Conservation (phyloP, 2,888 invertebrate species). For the Drosophila sordidula region DNA sequence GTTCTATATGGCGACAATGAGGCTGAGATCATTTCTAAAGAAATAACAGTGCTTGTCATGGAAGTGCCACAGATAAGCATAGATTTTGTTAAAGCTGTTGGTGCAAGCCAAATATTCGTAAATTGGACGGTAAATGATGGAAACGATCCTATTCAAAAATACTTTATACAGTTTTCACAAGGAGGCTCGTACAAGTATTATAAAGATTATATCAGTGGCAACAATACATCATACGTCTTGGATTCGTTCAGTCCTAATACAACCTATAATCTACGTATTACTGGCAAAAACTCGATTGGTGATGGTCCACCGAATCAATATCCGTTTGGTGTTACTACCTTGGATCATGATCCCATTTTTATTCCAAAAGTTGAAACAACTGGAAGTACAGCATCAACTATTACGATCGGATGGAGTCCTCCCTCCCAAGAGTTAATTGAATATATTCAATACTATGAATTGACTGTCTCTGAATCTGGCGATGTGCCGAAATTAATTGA, state of each 20-base stretch:
- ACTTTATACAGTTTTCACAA: constrained; percentile 87
- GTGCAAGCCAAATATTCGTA: constrained; percentile 90
- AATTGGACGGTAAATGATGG: constrained; percentile 93
- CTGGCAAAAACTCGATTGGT: constrained; percentile 89
- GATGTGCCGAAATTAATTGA: constrained; percentile 86
- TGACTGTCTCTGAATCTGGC: constrained; percentile 88
- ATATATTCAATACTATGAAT: constrained; percentile 91
- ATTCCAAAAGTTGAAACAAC: constrained; percentile 92
- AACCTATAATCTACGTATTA: constrained; percentile 89
- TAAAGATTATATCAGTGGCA: constrained; percentile 87
- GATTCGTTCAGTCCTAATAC: constrained; percentile 88
- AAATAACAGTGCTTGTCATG: constrained; percentile 87
- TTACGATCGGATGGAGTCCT: constrained; percentile 92
- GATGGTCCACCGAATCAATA: constrained; percentile 86
- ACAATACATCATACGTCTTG: constrained; percentile 89
- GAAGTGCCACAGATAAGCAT: constrained; percentile 90
- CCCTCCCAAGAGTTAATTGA: constrained; percentile 89
- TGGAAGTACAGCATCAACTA: constrained; percentile 88
- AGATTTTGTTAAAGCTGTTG: constrained; percentile 91
- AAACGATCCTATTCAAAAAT: constrained; percentile 89
- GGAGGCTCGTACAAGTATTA: constrained; percentile 87
- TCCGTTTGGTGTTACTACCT: constrained; percentile 87
- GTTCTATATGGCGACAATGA: constrained; percentile 83
- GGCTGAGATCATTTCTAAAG: constrained; percentile 83
- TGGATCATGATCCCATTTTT: constrained; percentile 91